Conservation (phyloP, 2,113 vertebrate genomes). For the Peromyscus polionotus region DNA sequence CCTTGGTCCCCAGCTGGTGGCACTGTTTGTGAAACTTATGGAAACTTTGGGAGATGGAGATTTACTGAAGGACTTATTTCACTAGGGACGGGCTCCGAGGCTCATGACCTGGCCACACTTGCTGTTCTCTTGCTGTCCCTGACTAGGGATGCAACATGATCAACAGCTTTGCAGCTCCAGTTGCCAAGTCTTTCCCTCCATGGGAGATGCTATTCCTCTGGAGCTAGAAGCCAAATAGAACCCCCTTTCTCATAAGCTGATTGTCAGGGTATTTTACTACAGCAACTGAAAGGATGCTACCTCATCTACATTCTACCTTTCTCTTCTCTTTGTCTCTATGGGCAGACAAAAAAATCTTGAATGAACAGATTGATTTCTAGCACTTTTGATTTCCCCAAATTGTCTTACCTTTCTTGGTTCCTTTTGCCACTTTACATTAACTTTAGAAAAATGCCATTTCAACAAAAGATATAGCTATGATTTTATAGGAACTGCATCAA, state of each 20-base stretch:
- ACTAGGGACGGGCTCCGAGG: background rate
- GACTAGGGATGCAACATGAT: background rate
- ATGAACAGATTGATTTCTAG: background rate
- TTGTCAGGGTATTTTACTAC: background rate
- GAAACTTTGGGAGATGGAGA: background rate
- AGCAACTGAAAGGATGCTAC: background rate
- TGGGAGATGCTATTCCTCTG: background rate
- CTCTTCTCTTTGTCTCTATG: background rate
- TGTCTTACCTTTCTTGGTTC: background rate
- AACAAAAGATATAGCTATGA: background rate
- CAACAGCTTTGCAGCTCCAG: background rate
- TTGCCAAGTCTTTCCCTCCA: background rate
- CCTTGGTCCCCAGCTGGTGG: background rate
- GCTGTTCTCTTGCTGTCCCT: background rate
- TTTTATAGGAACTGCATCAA: slow-evolving; percentile 10
- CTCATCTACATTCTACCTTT: background rate
- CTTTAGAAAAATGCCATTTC: background rate
- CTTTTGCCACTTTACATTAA: background rate
- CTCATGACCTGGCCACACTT: background rate
- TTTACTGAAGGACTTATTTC: background rate
- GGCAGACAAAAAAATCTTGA: background rate
- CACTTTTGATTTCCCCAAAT: background rate
- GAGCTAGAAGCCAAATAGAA: background rate
- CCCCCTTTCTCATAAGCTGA: background rate
- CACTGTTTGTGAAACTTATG: background rate